A percentile compares a stretch with the other conserved stretches of the same genome.
phyloP scores from a whole-genome alignment of 2,888 invertebrate species.

The Tachina lurida region DNA sequence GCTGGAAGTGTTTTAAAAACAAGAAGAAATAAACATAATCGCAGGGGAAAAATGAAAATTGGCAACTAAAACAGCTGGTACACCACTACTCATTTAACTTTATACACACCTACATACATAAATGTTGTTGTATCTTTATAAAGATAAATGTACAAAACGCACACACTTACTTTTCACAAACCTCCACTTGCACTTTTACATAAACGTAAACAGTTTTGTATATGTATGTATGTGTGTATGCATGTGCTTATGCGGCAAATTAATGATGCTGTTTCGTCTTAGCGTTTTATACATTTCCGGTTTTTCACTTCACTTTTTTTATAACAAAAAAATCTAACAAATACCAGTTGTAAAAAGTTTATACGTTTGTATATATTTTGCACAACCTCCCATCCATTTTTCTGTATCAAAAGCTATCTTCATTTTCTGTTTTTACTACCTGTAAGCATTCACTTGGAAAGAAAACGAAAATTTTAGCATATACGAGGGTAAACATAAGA shows the following conservation, averaged over 20 bases:
- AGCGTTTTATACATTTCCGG: conserved; percentile 57
- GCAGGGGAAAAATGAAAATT: conserved; percentile 45
- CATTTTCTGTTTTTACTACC: background rate
- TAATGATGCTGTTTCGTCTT: conserved; percentile 48
- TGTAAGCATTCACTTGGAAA: conserved; percentile 7
- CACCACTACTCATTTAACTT: background rate
- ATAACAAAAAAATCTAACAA: background rate
- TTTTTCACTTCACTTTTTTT: conserved; percentile 44
- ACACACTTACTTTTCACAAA: background rate
- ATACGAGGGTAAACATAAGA: background rate
- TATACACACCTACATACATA: background rate
- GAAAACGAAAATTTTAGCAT: background rate
- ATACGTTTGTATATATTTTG: background rate
- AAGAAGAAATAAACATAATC: background rate
- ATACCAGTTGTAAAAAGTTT: background rate
- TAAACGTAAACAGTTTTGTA: background rate
- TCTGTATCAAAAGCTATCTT: background rate
- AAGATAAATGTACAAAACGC: background rate
- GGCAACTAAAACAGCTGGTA: conserved; percentile 3
- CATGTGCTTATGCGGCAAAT: background rate
- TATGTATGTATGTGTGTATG: background rate
- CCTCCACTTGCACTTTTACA: background rate
- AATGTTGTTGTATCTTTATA: background rate
- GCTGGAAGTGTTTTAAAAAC: background rate
- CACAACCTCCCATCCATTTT: background rate